Conservation (phyloP, 2,888 invertebrate species). For the Chirona hameri region DNA sequence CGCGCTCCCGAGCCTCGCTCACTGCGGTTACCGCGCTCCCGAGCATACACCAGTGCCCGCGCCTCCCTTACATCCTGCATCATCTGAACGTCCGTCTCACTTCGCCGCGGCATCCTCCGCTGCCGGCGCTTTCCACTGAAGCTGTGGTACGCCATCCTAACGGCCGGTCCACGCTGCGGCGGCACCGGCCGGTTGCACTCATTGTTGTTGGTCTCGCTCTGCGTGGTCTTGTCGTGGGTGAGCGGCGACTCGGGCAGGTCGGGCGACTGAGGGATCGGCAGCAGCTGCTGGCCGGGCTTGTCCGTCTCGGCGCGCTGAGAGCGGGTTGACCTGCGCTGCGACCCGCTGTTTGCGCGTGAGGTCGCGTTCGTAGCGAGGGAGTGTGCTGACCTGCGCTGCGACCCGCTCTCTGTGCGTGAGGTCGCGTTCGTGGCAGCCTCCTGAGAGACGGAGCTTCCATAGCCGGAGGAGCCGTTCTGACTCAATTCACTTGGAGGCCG, state of each 20-base stretch:
- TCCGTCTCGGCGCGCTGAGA: constrained; percentile 4
- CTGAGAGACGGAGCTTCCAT: constrained; percentile 51
- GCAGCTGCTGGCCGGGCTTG: not conserved
- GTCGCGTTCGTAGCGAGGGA: not conserved
- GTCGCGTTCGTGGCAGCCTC: too few relatives aligned
- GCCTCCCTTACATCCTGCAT: too few relatives aligned
- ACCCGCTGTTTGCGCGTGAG: constrained; percentile 40
- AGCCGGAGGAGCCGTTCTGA: constrained; percentile 51
- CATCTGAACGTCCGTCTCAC: too few relatives aligned
- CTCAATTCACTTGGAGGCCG: constrained; percentile 49
- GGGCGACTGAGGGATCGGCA: constrained; percentile 28
- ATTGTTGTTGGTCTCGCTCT: constrained; percentile 14
- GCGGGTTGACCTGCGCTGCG: constrained; percentile 28
- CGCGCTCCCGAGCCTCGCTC: too few relatives aligned
- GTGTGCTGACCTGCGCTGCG: constrained; percentile 25
- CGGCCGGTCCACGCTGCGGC: not conserved
- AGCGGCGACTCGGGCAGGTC: constrained; percentile 4
- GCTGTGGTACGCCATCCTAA: not conserved
- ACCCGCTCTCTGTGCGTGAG: constrained; percentile 40
- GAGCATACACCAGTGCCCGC: too few relatives aligned
- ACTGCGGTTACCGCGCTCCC: too few relatives aligned
- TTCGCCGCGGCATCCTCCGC: too few relatives aligned
- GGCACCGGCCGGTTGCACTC: not conserved
- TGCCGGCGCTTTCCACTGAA: not conserved
- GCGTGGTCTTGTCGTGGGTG: constrained; percentile 22